Percentiles rank a stretch among this genome's conserved stretches.
These are phyloP conservation scores for Nebria salina DNA, from an alignment of 2,888 invertebrate species.

Conservation along the genomic window DNA sequence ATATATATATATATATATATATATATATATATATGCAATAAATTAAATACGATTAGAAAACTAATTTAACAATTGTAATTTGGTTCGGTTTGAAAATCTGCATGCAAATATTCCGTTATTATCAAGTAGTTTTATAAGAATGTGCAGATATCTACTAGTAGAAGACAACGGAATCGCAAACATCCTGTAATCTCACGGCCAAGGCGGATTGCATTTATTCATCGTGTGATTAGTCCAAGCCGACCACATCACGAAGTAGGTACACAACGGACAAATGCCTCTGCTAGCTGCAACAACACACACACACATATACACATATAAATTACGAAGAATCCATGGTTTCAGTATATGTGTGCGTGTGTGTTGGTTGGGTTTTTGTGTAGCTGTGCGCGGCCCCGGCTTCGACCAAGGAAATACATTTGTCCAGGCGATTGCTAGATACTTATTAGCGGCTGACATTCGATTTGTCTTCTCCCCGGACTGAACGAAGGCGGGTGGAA, in stretches of 20 bases:
- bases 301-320: constrained; percentile 11
- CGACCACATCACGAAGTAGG: not conserved
- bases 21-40: too few species aligned
- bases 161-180: not conserved
- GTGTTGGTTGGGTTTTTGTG: constrained; percentile 23
- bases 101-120: too few species aligned
- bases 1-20: too few species aligned
- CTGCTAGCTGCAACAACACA: not conserved
- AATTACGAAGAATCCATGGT: constrained; percentile 31
- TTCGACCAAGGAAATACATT: constrained; percentile 58
- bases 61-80: too few species aligned
- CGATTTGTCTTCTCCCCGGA: constrained; percentile 64
- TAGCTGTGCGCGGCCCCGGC: constrained; percentile 4
- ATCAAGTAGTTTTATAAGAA: not conserved
- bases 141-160: not conserved
- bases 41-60: too few species aligned
- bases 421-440: constrained; percentile 63
- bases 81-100: too few species aligned
- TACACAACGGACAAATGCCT: too few species aligned
- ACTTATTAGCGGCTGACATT: constrained; percentile 67
- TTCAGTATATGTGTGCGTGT: not conserved
- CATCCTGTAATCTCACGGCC: constrained; percentile 30
- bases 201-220: constrained; percentile 33
- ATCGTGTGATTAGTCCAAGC: constrained; percentile 35
- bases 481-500: constrained; percentile 59